Conservation (phyloP, 2,113 vertebrate genomes). For the Sebastes schlegelii region DNA sequence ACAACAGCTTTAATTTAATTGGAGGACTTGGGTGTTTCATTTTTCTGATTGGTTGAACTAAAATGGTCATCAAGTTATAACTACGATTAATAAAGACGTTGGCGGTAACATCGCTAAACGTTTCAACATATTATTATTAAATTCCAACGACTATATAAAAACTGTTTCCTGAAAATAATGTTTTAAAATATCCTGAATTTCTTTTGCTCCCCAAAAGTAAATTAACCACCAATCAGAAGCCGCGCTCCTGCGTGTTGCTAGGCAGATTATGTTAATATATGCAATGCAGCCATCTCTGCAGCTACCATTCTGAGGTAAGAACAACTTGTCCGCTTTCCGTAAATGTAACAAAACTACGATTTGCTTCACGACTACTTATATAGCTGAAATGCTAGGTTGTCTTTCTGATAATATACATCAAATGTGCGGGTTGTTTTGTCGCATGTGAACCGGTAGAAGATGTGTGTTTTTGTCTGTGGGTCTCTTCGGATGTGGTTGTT, state of each 20-base stretch:
- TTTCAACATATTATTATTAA: too few relatives aligned
- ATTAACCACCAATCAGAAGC: slow-evolving; percentile 74
- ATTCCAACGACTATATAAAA: rapidly evolving
- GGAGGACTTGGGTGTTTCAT: background rate
- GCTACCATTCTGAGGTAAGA: slow-evolving; percentile 96
- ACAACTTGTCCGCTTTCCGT: slow-evolving; percentile 84
- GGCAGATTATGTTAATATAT: slow-evolving; percentile 92
- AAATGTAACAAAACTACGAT: slow-evolving; percentile 72
- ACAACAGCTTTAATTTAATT: slow-evolving; percentile 43
- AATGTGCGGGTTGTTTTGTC: slow-evolving; percentile 9
- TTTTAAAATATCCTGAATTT: background rate
- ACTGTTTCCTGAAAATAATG: background rate
- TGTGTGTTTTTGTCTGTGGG: slow-evolving; percentile 51
- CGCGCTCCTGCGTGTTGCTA: slow-evolving; percentile 79
- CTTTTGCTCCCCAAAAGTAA: background rate
- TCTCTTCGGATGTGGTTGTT: slow-evolving; percentile 81
- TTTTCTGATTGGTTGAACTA: slow-evolving; percentile 71
- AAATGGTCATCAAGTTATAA: background rate
- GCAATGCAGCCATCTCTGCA: slow-evolving; percentile 88
- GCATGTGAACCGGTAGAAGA: slow-evolving; percentile 29
- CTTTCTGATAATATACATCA: slow-evolving; percentile 51
- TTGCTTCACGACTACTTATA: slow-evolving; percentile 55
- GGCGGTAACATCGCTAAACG: too few relatives aligned
- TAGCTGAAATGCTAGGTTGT: slow-evolving; percentile 22
- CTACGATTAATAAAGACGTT: background rate